Evolutionary conservation across 1,140 invertebrate genomes (phyloP).

Genomic region (Leucophenga varia): DNA sequence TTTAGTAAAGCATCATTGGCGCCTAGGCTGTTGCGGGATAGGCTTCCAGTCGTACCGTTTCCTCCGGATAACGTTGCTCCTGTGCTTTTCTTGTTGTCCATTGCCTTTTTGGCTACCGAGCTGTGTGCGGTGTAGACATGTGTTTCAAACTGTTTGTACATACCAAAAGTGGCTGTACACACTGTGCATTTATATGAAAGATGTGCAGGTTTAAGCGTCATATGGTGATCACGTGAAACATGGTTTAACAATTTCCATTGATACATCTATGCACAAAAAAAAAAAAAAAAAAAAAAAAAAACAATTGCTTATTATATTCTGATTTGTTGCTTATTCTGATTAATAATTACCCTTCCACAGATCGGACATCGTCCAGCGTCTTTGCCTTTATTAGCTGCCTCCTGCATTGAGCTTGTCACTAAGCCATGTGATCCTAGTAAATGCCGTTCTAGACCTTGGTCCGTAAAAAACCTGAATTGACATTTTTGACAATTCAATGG

Average conservation of each 20-base stretch:
- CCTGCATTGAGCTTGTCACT: constrained; percentile 94
- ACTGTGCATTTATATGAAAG: constrained; percentile 93
- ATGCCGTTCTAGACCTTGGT: constrained; percentile 87
- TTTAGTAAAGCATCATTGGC: constrained; percentile 71
- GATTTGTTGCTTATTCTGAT: no score
- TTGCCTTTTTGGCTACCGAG: constrained; percentile 76
- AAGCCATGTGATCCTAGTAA: constrained; percentile 89
- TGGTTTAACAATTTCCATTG: constrained; percentile 91
- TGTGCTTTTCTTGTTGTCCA: constrained; percentile 70
- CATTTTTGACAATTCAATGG: constrained; percentile 95
- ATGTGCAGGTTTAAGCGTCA: constrained; percentile 88
- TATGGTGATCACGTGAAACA: constrained; percentile 85
- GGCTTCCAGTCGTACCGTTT: constrained; percentile 20
- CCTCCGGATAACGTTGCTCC: constrained; percentile 13
- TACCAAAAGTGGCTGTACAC: constrained; percentile 89
- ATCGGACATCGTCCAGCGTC: constrained; percentile 91
- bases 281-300: no score
- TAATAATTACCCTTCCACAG: constrained; percentile 76
- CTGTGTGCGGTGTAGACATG: constrained; percentile 92
- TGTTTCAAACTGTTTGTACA: constrained; percentile 93
- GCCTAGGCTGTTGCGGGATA: constrained; percentile 32
- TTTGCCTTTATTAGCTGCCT: constrained; percentile 91
- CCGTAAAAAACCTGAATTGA: constrained; percentile 77
- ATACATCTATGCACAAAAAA: constrained; percentile 67
- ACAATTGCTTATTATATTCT: no score